Evolutionary conservation across 2,888 invertebrate species (phyloP).

Genomic region (Odontocolon sp.): DNA sequence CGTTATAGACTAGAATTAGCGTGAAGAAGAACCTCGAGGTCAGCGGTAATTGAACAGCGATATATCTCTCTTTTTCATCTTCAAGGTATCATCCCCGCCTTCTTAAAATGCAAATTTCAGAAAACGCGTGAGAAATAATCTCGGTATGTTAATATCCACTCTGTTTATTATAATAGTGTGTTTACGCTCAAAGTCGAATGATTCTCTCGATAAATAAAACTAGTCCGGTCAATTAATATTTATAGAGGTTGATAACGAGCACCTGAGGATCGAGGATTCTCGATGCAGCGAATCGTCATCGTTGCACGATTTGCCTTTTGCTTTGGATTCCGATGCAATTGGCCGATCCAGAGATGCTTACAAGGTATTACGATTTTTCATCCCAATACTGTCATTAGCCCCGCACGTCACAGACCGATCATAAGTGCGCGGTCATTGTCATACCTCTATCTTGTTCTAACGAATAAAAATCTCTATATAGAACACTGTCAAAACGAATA

Average conservation of each 20-base stretch:
- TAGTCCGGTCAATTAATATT: constrained; percentile 57
- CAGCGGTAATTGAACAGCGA: constrained; percentile 50
- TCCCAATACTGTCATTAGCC: neutral
- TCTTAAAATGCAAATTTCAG: neutral
- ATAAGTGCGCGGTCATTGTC: no score
- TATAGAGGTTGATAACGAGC: constrained; percentile 22
- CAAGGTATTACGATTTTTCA: constrained; percentile 45
- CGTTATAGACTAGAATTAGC: constrained; percentile 6
- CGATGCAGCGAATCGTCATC: constrained; percentile 37
- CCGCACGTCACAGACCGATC: neutral
- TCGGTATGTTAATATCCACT: constrained; percentile 39
- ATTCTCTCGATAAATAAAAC: no score
- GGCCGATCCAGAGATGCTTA: constrained; percentile 5
- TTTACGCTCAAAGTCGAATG: constrained; percentile 12
- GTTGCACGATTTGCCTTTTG: constrained; percentile 11
- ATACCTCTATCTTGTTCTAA: no score
- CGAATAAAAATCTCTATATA: no score
- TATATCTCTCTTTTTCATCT: constrained; percentile 3
- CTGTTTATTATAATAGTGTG: constrained; percentile 43
- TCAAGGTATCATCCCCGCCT: constrained; percentile 21
- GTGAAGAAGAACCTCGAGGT: constrained; percentile 46
- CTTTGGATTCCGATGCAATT: neutral
- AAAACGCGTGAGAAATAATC: constrained; percentile 49
- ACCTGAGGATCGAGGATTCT: constrained; percentile 50
- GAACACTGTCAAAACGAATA: no score